Conservation (phyloP, 2,797 vertebrate genomes). For the Macropus fuliginosus region DNA sequence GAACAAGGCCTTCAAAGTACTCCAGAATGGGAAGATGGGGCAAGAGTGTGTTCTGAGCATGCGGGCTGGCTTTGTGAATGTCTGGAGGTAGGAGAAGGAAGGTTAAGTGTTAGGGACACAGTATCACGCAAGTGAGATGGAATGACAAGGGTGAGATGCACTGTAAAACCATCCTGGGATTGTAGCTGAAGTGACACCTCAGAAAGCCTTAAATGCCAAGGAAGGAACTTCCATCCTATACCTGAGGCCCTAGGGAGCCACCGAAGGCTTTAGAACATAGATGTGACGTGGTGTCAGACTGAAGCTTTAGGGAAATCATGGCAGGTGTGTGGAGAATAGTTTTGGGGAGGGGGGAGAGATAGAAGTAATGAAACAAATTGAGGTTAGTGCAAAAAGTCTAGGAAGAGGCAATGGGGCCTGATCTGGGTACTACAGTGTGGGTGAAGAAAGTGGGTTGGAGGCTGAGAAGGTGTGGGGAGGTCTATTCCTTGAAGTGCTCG, state of each 20-base stretch:
- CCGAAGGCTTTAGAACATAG: background rate
- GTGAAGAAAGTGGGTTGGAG: background rate
- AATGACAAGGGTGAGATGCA: too few species aligned
- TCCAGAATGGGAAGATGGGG: background rate
- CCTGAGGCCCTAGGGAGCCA: background rate
- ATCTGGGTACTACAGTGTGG: too few species aligned
- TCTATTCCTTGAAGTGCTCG: too few species aligned
- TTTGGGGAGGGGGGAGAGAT: too few species aligned
- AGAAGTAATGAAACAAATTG: too few species aligned
- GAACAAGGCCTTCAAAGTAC: background rate
- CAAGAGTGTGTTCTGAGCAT: background rate
- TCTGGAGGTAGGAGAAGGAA: background rate
- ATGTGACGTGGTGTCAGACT: background rate
- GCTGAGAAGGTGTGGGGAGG: background rate
- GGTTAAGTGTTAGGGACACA: background rate
- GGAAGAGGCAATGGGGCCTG: too few species aligned
- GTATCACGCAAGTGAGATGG: background rate
- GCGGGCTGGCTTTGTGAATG: background rate
- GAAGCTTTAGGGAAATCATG: background rate
- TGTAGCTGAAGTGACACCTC: background rate
- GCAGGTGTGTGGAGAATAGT: too few species aligned
- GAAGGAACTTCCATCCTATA: background rate
- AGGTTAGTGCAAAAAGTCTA: too few species aligned
- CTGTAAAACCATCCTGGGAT: background rate
- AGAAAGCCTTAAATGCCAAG: background rate